These are phyloP conservation scores for Oncorhynchus nerka DNA, from an alignment of 2,113 vertebrate genomes.

Conservation along the genomic window DNA sequence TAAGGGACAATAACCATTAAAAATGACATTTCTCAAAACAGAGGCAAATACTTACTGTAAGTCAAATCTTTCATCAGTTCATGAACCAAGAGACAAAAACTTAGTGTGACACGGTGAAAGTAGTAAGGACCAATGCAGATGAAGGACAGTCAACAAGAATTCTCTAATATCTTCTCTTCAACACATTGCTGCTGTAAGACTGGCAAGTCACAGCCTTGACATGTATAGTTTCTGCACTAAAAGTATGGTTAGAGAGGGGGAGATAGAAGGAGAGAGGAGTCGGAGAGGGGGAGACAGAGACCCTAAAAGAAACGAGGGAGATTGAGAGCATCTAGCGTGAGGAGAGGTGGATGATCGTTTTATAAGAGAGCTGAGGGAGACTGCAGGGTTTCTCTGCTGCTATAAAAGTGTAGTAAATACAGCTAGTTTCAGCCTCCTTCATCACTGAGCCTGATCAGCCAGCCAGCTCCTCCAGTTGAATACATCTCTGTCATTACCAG, in stretches of 20 bases:
- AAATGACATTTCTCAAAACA: background rate
- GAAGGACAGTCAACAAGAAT: background rate
- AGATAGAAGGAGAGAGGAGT: background rate
- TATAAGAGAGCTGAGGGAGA: conserved; percentile 6
- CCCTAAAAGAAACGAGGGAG: background rate
- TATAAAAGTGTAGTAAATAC: conserved; percentile 40
- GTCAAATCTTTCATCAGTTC: background rate
- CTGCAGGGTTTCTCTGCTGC: conserved; percentile 8
- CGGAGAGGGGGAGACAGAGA: background rate
- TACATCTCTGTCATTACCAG: conserved; percentile 23
- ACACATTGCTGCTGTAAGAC: no score
- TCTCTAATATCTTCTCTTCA: no score
- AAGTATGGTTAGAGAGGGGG: background rate
- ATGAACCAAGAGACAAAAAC: background rate
- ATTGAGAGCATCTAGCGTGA: background rate
- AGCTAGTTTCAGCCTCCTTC: conserved; percentile 23
- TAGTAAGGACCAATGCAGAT: background rate
- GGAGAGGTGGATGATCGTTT: conserved; percentile 15
- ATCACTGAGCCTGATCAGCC: conserved; percentile 9
- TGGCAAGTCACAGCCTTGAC: no score
- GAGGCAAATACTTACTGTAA: background rate
- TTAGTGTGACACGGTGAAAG: background rate
- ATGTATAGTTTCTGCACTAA: no score
- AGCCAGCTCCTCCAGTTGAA: conserved; percentile 6
- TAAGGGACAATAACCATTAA: conserved; percentile 19